Evolutionary conservation across 1,140 invertebrate species (phyloP).

Genomic region (Amphibalanus amphitrite): DNA sequence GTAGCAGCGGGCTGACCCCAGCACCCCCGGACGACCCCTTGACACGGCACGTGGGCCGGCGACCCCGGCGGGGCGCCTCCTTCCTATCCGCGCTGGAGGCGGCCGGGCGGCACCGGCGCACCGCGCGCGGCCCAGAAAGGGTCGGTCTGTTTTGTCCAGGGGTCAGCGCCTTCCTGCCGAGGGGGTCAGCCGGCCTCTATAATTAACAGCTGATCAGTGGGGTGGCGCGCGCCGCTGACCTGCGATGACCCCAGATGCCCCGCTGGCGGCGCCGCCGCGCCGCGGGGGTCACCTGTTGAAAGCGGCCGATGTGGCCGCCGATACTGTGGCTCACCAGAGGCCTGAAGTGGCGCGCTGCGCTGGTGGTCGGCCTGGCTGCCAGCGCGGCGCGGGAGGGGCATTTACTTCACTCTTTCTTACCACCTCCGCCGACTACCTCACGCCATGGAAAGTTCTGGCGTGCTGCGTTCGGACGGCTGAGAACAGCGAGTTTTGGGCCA

Average conservation of each 20-base stretch:
- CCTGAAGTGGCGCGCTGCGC: too few species aligned
- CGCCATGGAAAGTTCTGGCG: too few species aligned
- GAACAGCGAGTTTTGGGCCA: too few species aligned
- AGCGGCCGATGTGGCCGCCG: neutral
- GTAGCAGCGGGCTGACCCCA: neutral
- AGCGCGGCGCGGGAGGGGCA: too few species aligned
- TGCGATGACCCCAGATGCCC: neutral
- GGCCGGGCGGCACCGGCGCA: too few species aligned
- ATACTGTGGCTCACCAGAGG: neutral
- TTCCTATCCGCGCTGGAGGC: neutral
- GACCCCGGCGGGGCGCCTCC: neutral
- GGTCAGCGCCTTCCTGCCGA: neutral
- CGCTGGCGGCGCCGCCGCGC: too few species aligned
- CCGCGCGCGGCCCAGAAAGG: neutral
- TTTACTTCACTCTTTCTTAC: too few species aligned
- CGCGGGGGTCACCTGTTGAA: neutral
- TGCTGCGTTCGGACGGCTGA: too few species aligned
- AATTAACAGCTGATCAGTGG: slow-evolving; percentile 1
- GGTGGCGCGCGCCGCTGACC: neutral
- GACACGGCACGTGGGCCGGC: neutral
- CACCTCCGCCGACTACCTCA: too few species aligned
- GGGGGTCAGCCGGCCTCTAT: neutral
- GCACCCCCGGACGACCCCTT: neutral
- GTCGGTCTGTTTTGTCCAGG: neutral
- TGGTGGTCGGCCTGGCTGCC: too few species aligned